These are phyloP conservation scores for Berghia stephanieae DNA, from an alignment of 1,140 invertebrate species.

Conservation along the genomic window DNA sequence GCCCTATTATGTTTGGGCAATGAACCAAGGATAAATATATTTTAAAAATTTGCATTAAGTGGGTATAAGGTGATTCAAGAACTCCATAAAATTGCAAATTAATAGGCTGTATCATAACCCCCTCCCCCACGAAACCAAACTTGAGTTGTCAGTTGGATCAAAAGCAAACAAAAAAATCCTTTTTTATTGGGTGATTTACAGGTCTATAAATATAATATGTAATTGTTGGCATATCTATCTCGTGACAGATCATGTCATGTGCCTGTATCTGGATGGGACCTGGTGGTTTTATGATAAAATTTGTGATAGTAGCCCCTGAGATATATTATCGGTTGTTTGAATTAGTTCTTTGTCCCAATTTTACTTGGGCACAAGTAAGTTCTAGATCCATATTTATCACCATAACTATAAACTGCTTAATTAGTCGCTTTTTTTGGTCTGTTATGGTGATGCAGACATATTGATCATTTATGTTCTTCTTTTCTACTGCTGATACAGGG, in stretches of 20 bases:
- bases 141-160: no score
- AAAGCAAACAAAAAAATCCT: no score
- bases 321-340: no score
- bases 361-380: no score
- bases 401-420: not conserved
- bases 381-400: no score
- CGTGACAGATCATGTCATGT: no score
- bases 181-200: no score
- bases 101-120: not conserved
- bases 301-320: not conserved
- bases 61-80: not conserved
- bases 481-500: constrained; percentile 41
- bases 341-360: no score
- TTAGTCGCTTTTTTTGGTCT: not conserved
- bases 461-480: not conserved
- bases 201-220: no score
- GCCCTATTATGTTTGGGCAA: not conserved
- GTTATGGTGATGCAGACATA: no score
- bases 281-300: not conserved
- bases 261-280: no score
- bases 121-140: not conserved
- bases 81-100: not conserved
- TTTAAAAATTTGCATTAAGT: not conserved
- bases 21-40: not conserved
- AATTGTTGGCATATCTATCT: no score